These are phyloP conservation scores for Thalassoma bifasciatum DNA, from an alignment of 2,113 vertebrate genomes.

Conservation along the genomic window DNA sequence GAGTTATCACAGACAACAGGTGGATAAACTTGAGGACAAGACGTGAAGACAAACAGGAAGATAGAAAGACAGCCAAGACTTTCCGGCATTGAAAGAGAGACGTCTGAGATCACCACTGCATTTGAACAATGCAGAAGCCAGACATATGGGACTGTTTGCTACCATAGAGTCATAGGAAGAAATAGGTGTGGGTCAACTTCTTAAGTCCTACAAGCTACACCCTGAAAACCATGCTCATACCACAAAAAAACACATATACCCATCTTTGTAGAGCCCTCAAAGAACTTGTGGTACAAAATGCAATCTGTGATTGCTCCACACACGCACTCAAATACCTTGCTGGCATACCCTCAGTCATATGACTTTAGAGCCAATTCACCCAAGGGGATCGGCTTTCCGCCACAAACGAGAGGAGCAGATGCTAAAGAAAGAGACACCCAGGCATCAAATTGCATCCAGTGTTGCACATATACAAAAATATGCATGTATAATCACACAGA, in stretches of 20 bases:
- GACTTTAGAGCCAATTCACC: conserved; percentile 53
- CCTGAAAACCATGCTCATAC: neutral
- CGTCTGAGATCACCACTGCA: conserved; percentile 13
- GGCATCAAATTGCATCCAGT: conserved; percentile 56
- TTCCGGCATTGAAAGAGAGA: conserved; percentile 25
- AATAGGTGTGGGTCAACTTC: conserved; percentile 10
- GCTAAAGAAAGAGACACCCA: conserved; percentile 54
- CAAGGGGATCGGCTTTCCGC: conserved; percentile 55
- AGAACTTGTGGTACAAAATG: conserved; percentile 29
- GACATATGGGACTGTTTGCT: conserved; percentile 36
- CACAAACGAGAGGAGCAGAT: conserved; percentile 64
- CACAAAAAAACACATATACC: neutral
- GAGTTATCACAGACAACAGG: conserved; percentile 54
- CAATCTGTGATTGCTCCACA: conserved; percentile 33
- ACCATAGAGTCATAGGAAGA: conserved; percentile 26
- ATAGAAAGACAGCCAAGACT: conserved; percentile 16
- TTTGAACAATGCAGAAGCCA: conserved; percentile 36
- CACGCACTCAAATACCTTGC: conserved; percentile 18
- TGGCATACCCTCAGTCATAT: conserved; percentile 56
- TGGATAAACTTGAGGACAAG: conserved; percentile 31
- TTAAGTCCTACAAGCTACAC: conserved; percentile 25
- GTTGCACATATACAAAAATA: conserved; percentile 32
- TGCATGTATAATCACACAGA: conserved; percentile 23
- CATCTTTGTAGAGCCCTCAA: conserved; percentile 17
- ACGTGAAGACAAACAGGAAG: conserved; percentile 54